Conservation (phyloP, 2,888 invertebrate species). For the Noctua janthina region DNA sequence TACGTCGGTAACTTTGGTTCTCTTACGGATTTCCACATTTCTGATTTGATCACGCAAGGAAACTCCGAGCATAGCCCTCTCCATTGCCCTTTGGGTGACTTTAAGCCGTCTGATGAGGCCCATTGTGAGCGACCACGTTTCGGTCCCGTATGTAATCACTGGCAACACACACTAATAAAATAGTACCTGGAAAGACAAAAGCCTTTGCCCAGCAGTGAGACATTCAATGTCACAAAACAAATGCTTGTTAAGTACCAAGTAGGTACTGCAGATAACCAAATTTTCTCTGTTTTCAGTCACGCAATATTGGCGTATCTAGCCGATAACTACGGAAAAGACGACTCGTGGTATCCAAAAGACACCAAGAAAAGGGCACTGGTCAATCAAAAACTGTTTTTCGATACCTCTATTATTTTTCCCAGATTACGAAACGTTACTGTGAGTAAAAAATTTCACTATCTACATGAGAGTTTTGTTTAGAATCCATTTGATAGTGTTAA, state of each 20-base stretch:
- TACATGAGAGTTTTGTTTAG: background rate
- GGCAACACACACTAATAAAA: background rate
- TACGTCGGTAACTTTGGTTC: no score
- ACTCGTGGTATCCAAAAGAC: constrained; percentile 90
- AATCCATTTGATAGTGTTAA: background rate
- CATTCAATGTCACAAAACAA: background rate
- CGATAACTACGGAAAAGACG: constrained; percentile 88
- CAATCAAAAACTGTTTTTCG: constrained; percentile 90
- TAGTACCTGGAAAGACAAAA: background rate
- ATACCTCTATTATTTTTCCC: constrained; percentile 86
- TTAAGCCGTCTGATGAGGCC: no score
- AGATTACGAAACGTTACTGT: constrained; percentile 83
- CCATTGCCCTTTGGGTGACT: no score
- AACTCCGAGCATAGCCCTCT: no score
- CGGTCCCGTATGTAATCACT: no score
- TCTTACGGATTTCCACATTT: no score
- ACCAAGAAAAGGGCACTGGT: constrained; percentile 86
- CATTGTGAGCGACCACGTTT: no score
- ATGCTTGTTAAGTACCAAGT: no score
- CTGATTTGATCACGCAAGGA: no score
- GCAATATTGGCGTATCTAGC: constrained; percentile 88
- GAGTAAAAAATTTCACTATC: constrained; percentile 64
- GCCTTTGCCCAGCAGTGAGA: background rate
- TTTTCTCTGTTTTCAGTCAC: constrained; percentile 78
- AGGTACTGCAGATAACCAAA: background rate